Percentiles rank a stretch among this genome's conserved stretches.
Evolutionary conservation across 2,113 vertebrate species (phyloP).

Genomic region (Pavo muticus): DNA sequence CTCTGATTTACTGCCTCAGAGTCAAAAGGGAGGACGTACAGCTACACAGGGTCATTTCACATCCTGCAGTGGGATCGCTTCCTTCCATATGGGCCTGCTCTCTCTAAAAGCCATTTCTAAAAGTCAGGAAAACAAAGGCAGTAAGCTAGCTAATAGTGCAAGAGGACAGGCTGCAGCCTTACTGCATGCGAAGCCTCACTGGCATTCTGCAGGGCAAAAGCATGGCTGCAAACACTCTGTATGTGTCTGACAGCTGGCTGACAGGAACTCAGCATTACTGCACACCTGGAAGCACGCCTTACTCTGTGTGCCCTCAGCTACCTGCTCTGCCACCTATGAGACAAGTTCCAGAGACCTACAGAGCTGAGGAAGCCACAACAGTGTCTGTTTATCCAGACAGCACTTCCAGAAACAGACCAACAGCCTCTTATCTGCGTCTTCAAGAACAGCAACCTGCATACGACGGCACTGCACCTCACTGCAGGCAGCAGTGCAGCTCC

Average conservation of each 20-base stretch:
- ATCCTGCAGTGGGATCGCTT: not conserved
- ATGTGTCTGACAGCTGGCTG: fast-evolving
- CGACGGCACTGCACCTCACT: not conserved
- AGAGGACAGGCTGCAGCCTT: not conserved
- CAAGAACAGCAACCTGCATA: not conserved
- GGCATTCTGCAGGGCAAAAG: not conserved
- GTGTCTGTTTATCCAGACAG: not conserved
- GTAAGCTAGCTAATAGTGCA: not conserved
- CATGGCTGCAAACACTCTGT: not conserved
- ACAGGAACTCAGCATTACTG: not conserved
- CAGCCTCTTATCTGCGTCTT: not conserved
- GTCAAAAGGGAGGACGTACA: not conserved
- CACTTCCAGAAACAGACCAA: not conserved
- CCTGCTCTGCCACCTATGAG: not conserved
- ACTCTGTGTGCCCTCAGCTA: not conserved
- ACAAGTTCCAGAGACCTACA: not conserved
- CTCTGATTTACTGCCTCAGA: not conserved
- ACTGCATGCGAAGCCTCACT: fast-evolving
- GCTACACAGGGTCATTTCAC: not conserved
- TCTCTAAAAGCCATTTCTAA: not conserved
- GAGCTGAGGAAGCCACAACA: not conserved
- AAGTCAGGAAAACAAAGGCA: not conserved
- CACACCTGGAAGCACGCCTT: fast-evolving
- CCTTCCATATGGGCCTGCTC: fast-evolving
- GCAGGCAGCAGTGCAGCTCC: not conserved